Evolutionary conservation across 2,113 vertebrate genomes (phyloP).

Genomic region (Prunella fulvescens): DNA sequence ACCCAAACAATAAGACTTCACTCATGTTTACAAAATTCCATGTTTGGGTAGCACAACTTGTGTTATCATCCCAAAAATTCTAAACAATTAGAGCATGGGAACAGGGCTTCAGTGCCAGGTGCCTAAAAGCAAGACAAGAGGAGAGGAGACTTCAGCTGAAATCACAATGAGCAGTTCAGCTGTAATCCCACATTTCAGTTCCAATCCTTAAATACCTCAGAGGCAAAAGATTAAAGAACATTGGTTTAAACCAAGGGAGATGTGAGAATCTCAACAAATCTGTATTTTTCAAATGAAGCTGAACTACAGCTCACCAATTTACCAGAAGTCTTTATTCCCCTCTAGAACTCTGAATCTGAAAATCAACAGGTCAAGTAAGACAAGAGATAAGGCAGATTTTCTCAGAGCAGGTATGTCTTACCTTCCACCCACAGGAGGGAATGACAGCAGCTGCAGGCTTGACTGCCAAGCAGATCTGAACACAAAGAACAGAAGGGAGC

Average conservation of each 20-base stretch:
- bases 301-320: background rate
- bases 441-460: background rate
- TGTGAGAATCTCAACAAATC: background rate
- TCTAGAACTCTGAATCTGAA: background rate
- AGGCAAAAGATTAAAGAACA: background rate
- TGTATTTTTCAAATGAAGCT: background rate
- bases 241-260: background rate
- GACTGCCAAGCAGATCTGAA: background rate
- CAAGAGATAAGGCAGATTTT: background rate
- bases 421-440: background rate
- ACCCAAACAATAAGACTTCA: background rate
- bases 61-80: background rate
- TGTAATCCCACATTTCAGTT: background rate
- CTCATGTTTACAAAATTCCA: background rate
- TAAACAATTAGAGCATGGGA: background rate
- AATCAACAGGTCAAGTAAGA: background rate
- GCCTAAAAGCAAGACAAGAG: background rate
- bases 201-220: background rate
- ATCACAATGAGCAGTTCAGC: rapidly evolving
- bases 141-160: background rate
- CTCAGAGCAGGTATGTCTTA: background rate
- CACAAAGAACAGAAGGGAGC: background rate
- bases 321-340: background rate
- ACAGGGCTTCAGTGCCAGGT: background rate
- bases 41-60: background rate